phyloP scores from a whole-genome alignment of 1,140 invertebrate genomes.

The Platyura marginata region DNA sequence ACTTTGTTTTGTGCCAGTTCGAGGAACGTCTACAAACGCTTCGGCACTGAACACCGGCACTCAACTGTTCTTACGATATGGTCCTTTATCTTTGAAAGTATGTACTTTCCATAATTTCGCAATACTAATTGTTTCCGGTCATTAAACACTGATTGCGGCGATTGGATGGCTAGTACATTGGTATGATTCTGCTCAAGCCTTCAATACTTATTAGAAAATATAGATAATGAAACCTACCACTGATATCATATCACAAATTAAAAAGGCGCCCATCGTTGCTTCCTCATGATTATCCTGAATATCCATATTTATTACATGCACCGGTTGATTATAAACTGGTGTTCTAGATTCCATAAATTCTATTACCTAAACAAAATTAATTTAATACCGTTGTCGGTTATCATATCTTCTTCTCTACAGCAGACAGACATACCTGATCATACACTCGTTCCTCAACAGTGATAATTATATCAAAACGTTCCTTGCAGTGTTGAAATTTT shows the following conservation, averaged over 20 bases:
- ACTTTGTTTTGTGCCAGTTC: too few species aligned
- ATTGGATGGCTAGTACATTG: too few species aligned
- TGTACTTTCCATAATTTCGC: too few species aligned
- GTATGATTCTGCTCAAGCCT: too few species aligned
- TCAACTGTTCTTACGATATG: too few species aligned
- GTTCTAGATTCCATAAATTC: constrained; percentile 53
- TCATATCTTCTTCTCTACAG: neutral
- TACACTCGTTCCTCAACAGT: constrained; percentile 98
- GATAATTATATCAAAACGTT: constrained; percentile 92
- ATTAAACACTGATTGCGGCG: too few species aligned
- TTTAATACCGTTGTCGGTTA: neutral
- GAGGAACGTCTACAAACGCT: too few species aligned
- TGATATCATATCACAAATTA: constrained; percentile 87
- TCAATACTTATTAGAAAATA: constrained; percentile 4
- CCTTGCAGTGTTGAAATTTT: constrained; percentile 76
- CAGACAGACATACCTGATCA: constrained; percentile 58
- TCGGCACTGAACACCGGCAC: too few species aligned
- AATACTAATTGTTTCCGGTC: too few species aligned
- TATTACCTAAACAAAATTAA: constrained; percentile 29
- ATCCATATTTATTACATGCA: constrained; percentile 97
- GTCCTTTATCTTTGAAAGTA: too few species aligned
- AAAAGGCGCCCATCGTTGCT: constrained; percentile 97
- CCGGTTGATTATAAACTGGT: constrained; percentile 60
- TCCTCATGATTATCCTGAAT: constrained; percentile 99
- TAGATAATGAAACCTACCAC: constrained; percentile 38